Evolutionary conservation across 2,797 vertebrate species (phyloP), one percentile per base, ranked within the genome.

Genomic region (Meda fulgida): DNA sequence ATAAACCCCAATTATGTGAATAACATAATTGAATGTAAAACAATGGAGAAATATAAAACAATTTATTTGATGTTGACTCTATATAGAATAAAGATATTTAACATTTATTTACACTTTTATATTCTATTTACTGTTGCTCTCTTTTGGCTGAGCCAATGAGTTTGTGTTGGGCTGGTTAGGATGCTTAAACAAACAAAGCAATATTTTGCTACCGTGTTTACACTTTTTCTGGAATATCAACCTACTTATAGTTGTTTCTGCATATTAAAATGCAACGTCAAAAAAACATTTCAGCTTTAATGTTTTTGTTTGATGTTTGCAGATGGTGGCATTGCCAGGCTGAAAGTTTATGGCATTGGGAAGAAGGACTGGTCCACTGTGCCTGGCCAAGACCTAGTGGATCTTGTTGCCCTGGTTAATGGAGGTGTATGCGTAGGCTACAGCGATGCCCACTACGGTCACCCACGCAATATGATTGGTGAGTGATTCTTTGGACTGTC

Each of bases 401-500:
- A 97, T 89, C 93, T 97, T 72, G 89, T 93, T 53, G 92, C 96
- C 46, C 86, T 97, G 88, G 91, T 91, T 85, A 96, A 94, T 87
- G 97, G 97, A 5, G 96, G 96, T 1, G 92, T 96, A 82, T 97
- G 96, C 84, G 93, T 97, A 2, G 95, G 96, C 29, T 97, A 94
- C 87, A 97, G 96, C 21, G 90, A 96, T 29, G 95, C 96, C 69
- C 95, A 96, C 89, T 96, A 95, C 73, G 97, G 97, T 23, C 97
- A 97, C 90, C 97, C 97, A 1, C 95, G 95, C 88, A 97, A 96
- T 88, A 94, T 97, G 89, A 96, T 97, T 91, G 96, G 97, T 96
- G 90, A 84, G 78, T 58, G 11, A 2, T 73, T 7, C 81, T 67
- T 46, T 46, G 13, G 43, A 46, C 43, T 46, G 4, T 36, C 1